phyloP scores from a whole-genome alignment of 2,888 invertebrate species.

The Lagria hirta region DNA sequence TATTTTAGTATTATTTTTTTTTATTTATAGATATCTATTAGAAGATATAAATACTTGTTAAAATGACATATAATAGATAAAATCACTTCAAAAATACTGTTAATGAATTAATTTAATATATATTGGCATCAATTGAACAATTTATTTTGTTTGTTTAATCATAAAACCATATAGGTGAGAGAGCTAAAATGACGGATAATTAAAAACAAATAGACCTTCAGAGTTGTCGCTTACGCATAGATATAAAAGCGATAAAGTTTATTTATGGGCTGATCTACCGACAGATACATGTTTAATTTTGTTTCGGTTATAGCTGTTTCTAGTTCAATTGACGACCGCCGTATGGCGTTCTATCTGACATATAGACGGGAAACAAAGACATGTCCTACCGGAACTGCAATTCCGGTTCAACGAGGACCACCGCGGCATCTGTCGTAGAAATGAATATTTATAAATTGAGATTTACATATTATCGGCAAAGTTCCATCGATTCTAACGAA shows the following conservation, averaged over 20 bases:
- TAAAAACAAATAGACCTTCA: conserved; percentile 38
- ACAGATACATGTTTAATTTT: conserved; percentile 48
- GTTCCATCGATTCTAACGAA: conserved; percentile 39
- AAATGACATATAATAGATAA: too few relatives aligned
- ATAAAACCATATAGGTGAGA: too few relatives aligned
- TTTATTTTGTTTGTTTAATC: too few relatives aligned
- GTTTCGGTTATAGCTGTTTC: conserved; percentile 7
- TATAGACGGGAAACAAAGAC: conserved; percentile 47
- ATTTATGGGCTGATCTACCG: conserved; percentile 41
- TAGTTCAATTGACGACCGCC: conserved; percentile 46
- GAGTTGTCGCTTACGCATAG: conserved; percentile 39
- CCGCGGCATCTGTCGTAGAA: conserved; percentile 48
- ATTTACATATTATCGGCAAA: conserved; percentile 50
- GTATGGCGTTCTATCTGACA: conserved; percentile 41
- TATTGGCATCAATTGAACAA: too few relatives aligned
- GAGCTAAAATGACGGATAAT: conserved; percentile 37
- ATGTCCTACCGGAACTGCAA: conserved; percentile 53
- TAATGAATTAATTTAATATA: too few relatives aligned
- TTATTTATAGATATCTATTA: too few relatives aligned
- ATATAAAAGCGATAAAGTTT: conserved; percentile 41
- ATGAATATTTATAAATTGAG: conserved; percentile 50
- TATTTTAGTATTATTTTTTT: too few relatives aligned
- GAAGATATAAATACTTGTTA: too few relatives aligned
- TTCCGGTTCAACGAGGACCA: conserved; percentile 49
- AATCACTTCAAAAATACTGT: too few relatives aligned